These are phyloP conservation scores for Oligia strigilis DNA, from an alignment of 2,888 invertebrate genomes.

Conservation along the genomic window DNA sequence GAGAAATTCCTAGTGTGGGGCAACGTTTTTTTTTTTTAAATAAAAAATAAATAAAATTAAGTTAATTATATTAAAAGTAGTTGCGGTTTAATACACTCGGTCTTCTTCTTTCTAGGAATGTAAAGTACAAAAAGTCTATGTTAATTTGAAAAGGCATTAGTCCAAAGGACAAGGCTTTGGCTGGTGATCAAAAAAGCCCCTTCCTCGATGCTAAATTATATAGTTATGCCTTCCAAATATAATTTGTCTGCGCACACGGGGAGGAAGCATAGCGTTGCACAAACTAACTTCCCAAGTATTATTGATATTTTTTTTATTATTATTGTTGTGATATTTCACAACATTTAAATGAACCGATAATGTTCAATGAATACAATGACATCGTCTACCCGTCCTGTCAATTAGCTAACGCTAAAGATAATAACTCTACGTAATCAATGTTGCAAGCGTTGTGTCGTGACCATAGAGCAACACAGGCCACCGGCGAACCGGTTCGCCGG, in stretches of 20 bases:
- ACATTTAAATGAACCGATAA: conserved; percentile 17
- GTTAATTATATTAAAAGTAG: not conserved
- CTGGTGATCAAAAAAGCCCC: not conserved
- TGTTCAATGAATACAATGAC: not conserved
- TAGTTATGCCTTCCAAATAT: not conserved
- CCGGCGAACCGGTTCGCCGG: no score
- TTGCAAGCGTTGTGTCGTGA: conserved; percentile 13
- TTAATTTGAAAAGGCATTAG: not conserved
- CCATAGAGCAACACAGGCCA: no score
- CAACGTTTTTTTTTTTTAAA: no score
- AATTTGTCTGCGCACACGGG: not conserved
- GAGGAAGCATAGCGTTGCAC: not conserved
- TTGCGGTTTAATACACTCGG: not conserved
- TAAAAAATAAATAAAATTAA: no score
- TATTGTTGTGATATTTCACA: not conserved
- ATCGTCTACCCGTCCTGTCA: not conserved
- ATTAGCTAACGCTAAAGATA: conserved; percentile 19
- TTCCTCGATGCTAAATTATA: not conserved
- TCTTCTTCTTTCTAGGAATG: not conserved
- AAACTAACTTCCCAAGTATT: not conserved
- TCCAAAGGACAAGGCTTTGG: not conserved
- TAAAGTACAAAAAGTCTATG: not conserved
- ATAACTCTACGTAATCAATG: conserved; percentile 20
- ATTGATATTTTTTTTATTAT: no score
- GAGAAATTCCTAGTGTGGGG: no score